Conservation (phyloP, 2,113 vertebrate species). For the Vulpes ferrilata region DNA sequence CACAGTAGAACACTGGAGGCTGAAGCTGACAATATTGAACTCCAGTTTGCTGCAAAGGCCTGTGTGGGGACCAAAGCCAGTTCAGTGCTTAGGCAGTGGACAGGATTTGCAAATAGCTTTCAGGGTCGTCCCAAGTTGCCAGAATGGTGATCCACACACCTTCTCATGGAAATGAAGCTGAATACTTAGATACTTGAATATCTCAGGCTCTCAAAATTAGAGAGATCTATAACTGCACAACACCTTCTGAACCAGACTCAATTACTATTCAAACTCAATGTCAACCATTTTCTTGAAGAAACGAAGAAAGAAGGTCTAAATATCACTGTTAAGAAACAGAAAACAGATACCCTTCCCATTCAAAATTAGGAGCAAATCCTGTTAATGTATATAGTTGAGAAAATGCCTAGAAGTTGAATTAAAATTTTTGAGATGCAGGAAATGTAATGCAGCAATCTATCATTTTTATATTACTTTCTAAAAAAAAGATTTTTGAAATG, state of each 20-base stretch:
- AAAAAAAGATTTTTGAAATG: slow-evolving; percentile 37
- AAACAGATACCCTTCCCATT: slow-evolving; percentile 67
- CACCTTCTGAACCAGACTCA: slow-evolving; percentile 89
- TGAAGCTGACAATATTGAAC: slow-evolving; percentile 92
- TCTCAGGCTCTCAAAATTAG: slow-evolving; percentile 93
- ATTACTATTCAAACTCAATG: slow-evolving; percentile 87
- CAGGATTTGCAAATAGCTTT: slow-evolving; percentile 89
- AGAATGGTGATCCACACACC: slow-evolving; percentile 94
- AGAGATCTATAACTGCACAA: slow-evolving; percentile 89
- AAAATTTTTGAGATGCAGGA: background rate
- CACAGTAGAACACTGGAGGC: slow-evolving; percentile 92
- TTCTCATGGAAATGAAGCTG: slow-evolving; percentile 90
- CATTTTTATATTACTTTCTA: background rate
- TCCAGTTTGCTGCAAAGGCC: slow-evolving; percentile 93
- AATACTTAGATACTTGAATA: slow-evolving; percentile 89
- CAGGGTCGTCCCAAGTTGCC: slow-evolving; percentile 86
- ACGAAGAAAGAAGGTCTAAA: slow-evolving; percentile 69
- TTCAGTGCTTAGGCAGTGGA: slow-evolving; percentile 93
- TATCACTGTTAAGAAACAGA: slow-evolving; percentile 71
- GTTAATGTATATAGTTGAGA: slow-evolving; percentile 75
- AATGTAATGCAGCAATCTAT: background rate
- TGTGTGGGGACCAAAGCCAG: slow-evolving; percentile 93
- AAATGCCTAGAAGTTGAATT: slow-evolving; percentile 52
- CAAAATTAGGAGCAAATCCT: slow-evolving; percentile 77
- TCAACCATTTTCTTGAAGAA: slow-evolving; percentile 86